A percentile compares a stretch with the other conserved stretches of the same genome.
Evolutionary conservation across 2,888 invertebrate species (phyloP).

Genomic region (Allygus modestus): DNA sequence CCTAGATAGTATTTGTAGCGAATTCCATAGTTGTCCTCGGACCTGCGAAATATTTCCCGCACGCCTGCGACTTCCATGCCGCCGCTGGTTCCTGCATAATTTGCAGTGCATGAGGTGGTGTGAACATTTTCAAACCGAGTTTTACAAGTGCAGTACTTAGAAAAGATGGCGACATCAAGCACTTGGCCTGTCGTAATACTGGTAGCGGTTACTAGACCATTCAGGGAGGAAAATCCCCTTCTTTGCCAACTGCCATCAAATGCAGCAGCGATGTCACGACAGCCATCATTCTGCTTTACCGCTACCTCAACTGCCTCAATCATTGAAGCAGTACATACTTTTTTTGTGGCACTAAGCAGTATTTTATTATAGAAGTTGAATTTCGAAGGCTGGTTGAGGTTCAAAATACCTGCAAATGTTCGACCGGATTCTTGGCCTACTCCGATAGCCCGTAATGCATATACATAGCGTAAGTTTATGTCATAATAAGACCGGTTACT

Average conservation of each 20-base stretch:
- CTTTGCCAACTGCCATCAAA: conserved; percentile 61
- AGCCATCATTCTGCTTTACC: conserved; percentile 52
- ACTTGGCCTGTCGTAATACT: not conserved
- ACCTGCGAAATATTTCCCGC: conserved; percentile 64
- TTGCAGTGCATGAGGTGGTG: not conserved
- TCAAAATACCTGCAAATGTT: no score
- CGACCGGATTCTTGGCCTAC: no score
- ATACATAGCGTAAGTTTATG: conserved; percentile 55
- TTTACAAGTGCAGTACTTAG: not conserved
- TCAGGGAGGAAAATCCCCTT: conserved; percentile 59
- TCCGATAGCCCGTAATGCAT: conserved; percentile 55
- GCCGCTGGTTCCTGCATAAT: conserved; percentile 65
- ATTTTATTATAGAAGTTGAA: conserved; percentile 54
- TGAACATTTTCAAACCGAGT: not conserved
- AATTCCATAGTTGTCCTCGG: conserved; percentile 60
- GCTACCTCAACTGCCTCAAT: conserved; percentile 51
- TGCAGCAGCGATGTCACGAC: conserved; percentile 53
- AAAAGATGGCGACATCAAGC: no score
- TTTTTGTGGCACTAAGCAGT: conserved; percentile 18
- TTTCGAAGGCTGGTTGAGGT: conserved; percentile 56
- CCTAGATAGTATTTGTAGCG: conserved; percentile 60
- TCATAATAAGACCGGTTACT: conserved; percentile 47
- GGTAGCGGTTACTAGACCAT: conserved; percentile 51
- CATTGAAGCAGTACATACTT: conserved; percentile 51
- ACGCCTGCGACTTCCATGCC: conserved; percentile 65